Base-by-base conservation (phyloP, 2,888 invertebrate species). In the Euclidia mi region DNA sequence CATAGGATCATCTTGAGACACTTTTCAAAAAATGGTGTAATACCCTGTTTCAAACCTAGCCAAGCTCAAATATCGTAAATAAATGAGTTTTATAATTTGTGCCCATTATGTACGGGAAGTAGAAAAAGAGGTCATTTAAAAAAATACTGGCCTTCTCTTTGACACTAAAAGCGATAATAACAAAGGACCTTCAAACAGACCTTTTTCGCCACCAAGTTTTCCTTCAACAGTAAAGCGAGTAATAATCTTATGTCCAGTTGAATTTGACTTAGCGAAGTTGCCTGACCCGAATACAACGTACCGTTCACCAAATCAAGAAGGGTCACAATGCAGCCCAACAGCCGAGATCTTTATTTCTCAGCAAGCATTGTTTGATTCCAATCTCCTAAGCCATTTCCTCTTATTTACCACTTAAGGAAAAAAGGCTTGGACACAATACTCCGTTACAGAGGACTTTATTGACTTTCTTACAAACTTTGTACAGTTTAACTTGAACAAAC, bases 401-500 rank as follows among this genome's bases (percentile, higher is more conserved):
- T 60, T 45, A 53, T 56, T 64, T 37, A 47, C 25, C 40, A 31
- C 18, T 47, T 44, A 31, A 51, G 41, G 46, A 41, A 53, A n/a
- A 55, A 37, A 34, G 32, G 41, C n/a, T 12, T 31, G 20, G 34
- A 52, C 20, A 60, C 20, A 63, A 48, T 34, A 46, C 29, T 37
- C 37, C 14, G 15, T 7, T 32, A 56, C 38, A 58, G 62, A 60
- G 46, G 55, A 37, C 29, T 25, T 40, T 38, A 68, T 71, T 56
- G 62, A 74, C 65, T 75, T 47, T 40, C 44, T 45, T 20, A 14
- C 15, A 42, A 62, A 56, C 51, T 52, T 49, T 40, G 15, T 12
- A n/a, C 18, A 42, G 10, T 28, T 42, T 12, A 17, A 20, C 40
- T 34, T n/a, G 47, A 49, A 66, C 57, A 60, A 69, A 69, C 59